Base-by-base conservation (phyloP, 2,797 vertebrate genomes). In the Spatula versicolor region DNA sequence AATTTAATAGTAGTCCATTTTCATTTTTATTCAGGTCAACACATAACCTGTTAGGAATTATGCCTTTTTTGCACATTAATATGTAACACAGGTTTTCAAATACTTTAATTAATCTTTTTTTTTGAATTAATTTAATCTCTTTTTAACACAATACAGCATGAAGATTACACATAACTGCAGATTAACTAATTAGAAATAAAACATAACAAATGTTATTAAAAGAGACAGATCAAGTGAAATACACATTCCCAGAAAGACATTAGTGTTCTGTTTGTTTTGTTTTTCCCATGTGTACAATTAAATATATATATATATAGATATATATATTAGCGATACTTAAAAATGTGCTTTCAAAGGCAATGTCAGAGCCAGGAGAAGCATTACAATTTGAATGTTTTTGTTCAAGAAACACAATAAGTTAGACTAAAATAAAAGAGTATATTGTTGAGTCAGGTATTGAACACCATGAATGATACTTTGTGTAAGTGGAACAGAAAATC, bases 131-230 rank as follows among this genome's bases (percentile, higher is more conserved):
- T 73, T 88, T 75, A 86, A 54, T 92, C 64, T 94, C n/a, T 83
- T 80, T 95, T 90, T 90, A 54, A 84, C 46, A 83, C 62, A 86
- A 91, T 86, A 59, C 30, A 84, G 11, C 41, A 72, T 25, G n/a
- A 33, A 86, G 58, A 93, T 95, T 95, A 73, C 30, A 45, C 59
- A 64, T 83, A 89, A 76, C 63, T 77, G 45, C 56, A 87, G 46
- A 84, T 82, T 95, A 95, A 90, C 37, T 95, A 88, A 83, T 50
- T 90, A 71, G 54, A 90, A 96, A 93, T 66, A 92, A 92, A 95
- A 86, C 48, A 78, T 43, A 72, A 43, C 41, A 92, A 86, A 86
- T 55, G 21, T 82, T 86, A 72, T 86, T 91, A 73, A 82, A 86
- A 72, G 56, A 60, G 26, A 66, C 25, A 56, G 68, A 83, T 92